phyloP scores from a whole-genome alignment of 2,888 invertebrate species.

The Eurytoma adleriae region DNA sequence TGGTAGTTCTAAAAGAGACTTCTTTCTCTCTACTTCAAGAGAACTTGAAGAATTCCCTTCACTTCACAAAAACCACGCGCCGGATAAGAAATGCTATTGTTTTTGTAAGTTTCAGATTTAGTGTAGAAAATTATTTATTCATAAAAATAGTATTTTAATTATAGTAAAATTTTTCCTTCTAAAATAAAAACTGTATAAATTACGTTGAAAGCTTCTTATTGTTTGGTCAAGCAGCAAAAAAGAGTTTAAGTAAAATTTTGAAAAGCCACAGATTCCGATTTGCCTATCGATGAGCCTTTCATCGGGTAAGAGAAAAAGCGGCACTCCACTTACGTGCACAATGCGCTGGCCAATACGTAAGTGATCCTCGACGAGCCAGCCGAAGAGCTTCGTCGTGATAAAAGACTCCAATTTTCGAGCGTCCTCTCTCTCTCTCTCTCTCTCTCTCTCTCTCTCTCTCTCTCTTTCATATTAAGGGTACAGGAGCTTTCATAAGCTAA shows the following conservation, averaged over 20 bases:
- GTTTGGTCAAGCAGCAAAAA: too few species aligned
- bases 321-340: neutral
- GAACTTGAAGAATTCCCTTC: neutral
- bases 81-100: too few species aligned
- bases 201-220: too few species aligned
- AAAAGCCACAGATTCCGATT: too few species aligned
- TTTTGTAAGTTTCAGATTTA: too few species aligned
- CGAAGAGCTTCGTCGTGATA: neutral
- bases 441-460: neutral
- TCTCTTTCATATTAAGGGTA: neutral
- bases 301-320: neutral
- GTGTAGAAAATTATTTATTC: too few species aligned
- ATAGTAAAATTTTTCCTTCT: too few species aligned
- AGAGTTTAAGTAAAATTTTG: too few species aligned
- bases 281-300: neutral
- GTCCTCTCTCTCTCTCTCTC: neutral
- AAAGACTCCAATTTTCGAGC: neutral
- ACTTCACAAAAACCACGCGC: neutral
- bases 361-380: neutral
- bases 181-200: too few species aligned
- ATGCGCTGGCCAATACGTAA: neutral
- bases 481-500: constrained; percentile 26
- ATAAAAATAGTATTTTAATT: too few species aligned
- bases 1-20: neutral
- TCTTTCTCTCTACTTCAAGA: neutral